Evolutionary conservation across 2,888 invertebrate genomes (phyloP), one percentile per base, ranked within the genome.

Genomic region (Sinohyriopsis cumingii): DNA sequence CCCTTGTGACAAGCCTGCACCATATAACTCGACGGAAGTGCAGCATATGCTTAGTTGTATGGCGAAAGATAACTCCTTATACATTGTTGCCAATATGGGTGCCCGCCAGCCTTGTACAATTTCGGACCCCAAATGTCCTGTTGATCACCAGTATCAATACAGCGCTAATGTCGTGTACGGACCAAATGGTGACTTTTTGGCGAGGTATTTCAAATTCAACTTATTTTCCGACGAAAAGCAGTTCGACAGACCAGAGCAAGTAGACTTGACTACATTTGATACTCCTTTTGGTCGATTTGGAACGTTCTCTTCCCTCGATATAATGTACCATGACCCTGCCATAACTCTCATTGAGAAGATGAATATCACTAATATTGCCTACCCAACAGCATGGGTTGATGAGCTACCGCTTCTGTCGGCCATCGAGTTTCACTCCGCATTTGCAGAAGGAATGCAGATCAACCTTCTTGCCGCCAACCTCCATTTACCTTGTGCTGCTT

Each of bases 291-390:
- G 82, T 19, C 63, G 64, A n/a, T 78, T 81, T 59, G 95, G 95
- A 1, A 93, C 94, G 78, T 94, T 94, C 86, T 93, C 94, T 65
- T 96, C 96, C 88, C 95, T 95, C 86, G 96, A 96, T 86, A 92
- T 96, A 15, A 88, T 95, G 80, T 95, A 94, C 90, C 92, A 93
- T 82, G 90, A 92, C 5, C 95, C 95, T 0, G 92, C 93, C 0
- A 90, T 94, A 18, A 91, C 92, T 71, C 89, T 93, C n/a, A 91
- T 93, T 0, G 89, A 91, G 76, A 91, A 92, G 68, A 80, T 89
- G 7, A 91, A 92, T 3, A 83, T 94, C 1, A 93, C 91, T 20
- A 93, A 94, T 80, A 88, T 95, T 15, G 89, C 94, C 2, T 94
- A 92, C 80, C 92, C 94, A 0, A 93, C 94, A 0, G 94, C 74